Base-by-base conservation (phyloP, 2,888 invertebrate species). In the Apamea anceps region DNA sequence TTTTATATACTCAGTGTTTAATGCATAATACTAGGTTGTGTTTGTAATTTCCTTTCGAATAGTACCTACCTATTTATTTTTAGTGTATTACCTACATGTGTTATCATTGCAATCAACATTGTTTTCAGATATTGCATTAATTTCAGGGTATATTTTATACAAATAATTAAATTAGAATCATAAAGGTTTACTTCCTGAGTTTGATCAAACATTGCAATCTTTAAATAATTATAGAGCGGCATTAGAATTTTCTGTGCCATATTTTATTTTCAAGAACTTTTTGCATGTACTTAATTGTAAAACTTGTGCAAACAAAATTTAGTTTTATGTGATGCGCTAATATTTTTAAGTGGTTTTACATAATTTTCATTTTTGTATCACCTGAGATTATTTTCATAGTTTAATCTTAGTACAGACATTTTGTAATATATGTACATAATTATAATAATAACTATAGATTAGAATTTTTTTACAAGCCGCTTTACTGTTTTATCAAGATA, bases 361-460 rank as follows among this genome's bases (percentile, higher is more conserved):
- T 79, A 2, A 63, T 80, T 76, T 75, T 48, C 45, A 18, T 65
- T 78, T 75, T 76, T 62, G 5, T 67, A 42, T 78, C 57, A 74
- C 37, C 57, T 76, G 77, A 85, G 81, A 83, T 87, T 82, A 85
- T 78, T 80, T 84, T 62, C 67, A 71, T 79, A 79, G 45, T 86
- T 85, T 77, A 78, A 75, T 81, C 57, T 72, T 72, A 75, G 45
- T 85, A 83, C 75, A 83, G 77, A 79, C 77, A 85, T 87, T 79
- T 78, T 96, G 96, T 96, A 95, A 94, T 91, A 96, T 96, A 96
- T 95, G 95, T 96, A 96, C 87, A 96, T 95, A n/a, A n/a, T n/a
- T n/a, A 96, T 63, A 66, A 77, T 57, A 88, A 90, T 91, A 90
- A 89, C 81, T 94, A 80, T 85, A 95, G 93, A 87, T 82, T 95